Evolutionary conservation across 2,797 vertebrate genomes (phyloP).

Genomic region (Parauchenoglanis punctatus): DNA sequence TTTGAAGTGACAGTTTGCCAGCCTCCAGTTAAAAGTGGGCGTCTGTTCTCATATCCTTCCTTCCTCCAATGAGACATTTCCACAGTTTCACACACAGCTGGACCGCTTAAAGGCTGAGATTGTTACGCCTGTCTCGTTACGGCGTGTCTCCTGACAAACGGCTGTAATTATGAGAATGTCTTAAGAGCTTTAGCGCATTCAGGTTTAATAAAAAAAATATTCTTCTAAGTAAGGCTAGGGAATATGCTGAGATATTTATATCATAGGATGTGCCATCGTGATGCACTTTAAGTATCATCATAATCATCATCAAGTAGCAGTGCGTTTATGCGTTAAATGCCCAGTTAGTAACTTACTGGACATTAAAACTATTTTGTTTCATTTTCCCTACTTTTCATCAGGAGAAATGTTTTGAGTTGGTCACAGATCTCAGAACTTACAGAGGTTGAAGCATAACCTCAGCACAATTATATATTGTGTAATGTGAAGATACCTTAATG

Average conservation of each 20-base stretch:
- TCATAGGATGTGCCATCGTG: not conserved
- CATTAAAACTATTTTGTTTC: not conserved
- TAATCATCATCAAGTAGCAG: not conserved
- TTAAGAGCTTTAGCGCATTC: slow-evolving; percentile 1
- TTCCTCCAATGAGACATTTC: slow-evolving; percentile 24
- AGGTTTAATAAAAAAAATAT: not conserved
- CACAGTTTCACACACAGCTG: slow-evolving; percentile 20
- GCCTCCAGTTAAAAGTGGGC: slow-evolving; percentile 63
- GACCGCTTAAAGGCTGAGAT: slow-evolving; percentile 28
- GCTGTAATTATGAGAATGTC: slow-evolving; percentile 29
- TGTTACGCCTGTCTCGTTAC: slow-evolving; percentile 19
- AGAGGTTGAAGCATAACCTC: not conserved
- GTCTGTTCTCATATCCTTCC: slow-evolving; percentile 46
- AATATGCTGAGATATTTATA: not conserved
- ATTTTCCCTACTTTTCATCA: not conserved
- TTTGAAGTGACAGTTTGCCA: slow-evolving; percentile 67
- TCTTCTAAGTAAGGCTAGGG: not conserved
- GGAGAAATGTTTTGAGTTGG: not conserved
- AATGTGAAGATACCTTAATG: not conserved
- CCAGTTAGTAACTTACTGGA: not conserved
- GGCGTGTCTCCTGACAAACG: slow-evolving; percentile 32
- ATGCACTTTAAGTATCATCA: not conserved
- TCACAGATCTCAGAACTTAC: not conserved
- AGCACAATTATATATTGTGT: not conserved
- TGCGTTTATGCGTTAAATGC: not conserved